Evolutionary conservation across 2,113 vertebrate species (phyloP).

Genomic region (Cebus imitator): DNA sequence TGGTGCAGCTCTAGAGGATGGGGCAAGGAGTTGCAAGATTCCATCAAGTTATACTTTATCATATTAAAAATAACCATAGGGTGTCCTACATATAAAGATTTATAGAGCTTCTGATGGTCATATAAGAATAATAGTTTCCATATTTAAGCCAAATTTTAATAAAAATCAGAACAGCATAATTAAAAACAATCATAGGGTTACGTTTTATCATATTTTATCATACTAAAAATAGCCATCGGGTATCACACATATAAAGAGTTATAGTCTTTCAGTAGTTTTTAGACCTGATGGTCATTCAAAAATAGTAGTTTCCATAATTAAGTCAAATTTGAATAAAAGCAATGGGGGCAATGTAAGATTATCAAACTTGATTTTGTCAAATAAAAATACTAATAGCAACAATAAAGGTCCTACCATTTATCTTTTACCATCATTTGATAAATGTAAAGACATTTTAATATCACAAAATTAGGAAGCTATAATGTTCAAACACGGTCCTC

Average conservation of each 20-base stretch:
- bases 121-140: background rate
- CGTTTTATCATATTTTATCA: too few species aligned
- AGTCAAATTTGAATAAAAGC: constrained; percentile 18
- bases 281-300: background rate
- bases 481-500: background rate
- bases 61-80: background rate
- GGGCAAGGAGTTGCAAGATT: background rate
- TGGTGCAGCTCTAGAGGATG: background rate
- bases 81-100: background rate
- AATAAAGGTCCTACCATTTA: background rate
- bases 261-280: background rate
- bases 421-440: background rate
- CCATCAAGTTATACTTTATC: background rate
- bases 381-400: background rate
- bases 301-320: background rate
- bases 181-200: background rate
- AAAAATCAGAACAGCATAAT: background rate
- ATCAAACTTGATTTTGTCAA: background rate
- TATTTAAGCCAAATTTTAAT: background rate
- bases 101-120: background rate
- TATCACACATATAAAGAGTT: background rate
- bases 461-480: background rate
- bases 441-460: background rate
- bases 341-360: background rate
- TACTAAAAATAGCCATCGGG: background rate